Base-by-base conservation (phyloP, 2,797 vertebrate genomes). In the Pantherophis alleghaniensis region DNA sequence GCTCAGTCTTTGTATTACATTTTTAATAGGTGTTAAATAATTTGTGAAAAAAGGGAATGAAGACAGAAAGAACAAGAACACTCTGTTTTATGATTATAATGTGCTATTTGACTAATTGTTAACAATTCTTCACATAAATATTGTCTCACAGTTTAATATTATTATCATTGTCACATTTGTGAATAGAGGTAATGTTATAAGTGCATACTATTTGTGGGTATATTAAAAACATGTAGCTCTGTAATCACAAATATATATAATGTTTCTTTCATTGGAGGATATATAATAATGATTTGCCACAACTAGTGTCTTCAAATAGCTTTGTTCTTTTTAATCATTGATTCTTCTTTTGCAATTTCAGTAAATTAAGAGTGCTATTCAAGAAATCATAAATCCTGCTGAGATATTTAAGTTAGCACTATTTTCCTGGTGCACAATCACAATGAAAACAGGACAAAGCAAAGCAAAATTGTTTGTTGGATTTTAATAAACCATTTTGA, bases 341-440 rank as follows among this genome's bases (percentile, higher is more conserved):
- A 42, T 16, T 95, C 79, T 89, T 95, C 93, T 97, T 89, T 97
- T 97, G 90, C 94, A 94, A 92, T 93, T 96, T 96, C 94, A 94
- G 95, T 98, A 98, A 98, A 98, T 98, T 98, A 98, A 98, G 95
- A 96, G 92, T 26, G 95, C 96, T 96, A 97, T 98, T 97, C 93
- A 96, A 96, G 96, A 96, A 97, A 97, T 95, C 93, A 83, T 95
- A 96, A 98, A 96, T 97, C 97, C 96, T 97, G 96, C 98, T 97
- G 97, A 96, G 96, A 97, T 98, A 94, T 98, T 98, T 98, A 97
- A 97, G 96, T 97, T 97, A 95, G 93, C 94, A 96, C 93, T 94
- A 97, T 96, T 93, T 95, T 97, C 96, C 96, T 97, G 97, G 98
- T 97, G 96, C 96, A 95, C 95, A 97, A 97, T 97, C 91, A 96